A percentile compares a stretch with the other conserved stretches of the same genome.
Evolutionary conservation across 1,140 invertebrate genomes (phyloP).

Genomic region (Oreohelix idahoensis): DNA sequence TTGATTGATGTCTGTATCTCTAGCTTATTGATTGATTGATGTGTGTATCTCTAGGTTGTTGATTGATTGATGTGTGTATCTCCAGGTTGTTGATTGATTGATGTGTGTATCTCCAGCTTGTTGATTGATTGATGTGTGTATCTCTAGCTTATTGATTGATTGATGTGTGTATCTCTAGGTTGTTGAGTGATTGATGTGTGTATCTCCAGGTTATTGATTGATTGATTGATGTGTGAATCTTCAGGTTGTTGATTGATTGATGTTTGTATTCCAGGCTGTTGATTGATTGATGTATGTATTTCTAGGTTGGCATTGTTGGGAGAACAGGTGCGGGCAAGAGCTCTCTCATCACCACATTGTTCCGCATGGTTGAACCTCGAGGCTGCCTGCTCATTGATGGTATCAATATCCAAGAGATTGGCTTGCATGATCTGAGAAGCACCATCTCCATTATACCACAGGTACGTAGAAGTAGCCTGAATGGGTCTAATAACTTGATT

Average conservation of each 20-base stretch:
- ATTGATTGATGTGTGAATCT: not conserved
- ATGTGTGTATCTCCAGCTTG: not conserved
- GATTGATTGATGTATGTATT: not conserved
- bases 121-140: not conserved
- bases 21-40: not conserved
- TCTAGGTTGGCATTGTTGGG: slow-evolving; percentile 77
- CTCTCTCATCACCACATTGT: slow-evolving; percentile 81
- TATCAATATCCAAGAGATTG: slow-evolving; percentile 64
- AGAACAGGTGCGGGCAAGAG: slow-evolving; percentile 76
- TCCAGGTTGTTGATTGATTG: not conserved
- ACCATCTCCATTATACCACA: slow-evolving; percentile 77
- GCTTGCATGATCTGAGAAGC: slow-evolving; percentile 74
- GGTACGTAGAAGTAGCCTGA: no score
- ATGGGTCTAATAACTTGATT: no score
- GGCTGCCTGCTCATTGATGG: slow-evolving; percentile 63
- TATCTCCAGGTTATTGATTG: not conserved
- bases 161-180: not conserved
- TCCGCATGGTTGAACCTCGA: slow-evolving; percentile 82
- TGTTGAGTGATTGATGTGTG: not conserved
- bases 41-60: not conserved
- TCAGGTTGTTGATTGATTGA: not conserved
- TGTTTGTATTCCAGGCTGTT: not conserved
- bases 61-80: no score
- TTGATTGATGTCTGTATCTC: not conserved
- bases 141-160: not conserved